These are phyloP conservation scores for Narcine bancroftii DNA, from an alignment of 2,113 vertebrate genomes.

Conservation along the genomic window DNA sequence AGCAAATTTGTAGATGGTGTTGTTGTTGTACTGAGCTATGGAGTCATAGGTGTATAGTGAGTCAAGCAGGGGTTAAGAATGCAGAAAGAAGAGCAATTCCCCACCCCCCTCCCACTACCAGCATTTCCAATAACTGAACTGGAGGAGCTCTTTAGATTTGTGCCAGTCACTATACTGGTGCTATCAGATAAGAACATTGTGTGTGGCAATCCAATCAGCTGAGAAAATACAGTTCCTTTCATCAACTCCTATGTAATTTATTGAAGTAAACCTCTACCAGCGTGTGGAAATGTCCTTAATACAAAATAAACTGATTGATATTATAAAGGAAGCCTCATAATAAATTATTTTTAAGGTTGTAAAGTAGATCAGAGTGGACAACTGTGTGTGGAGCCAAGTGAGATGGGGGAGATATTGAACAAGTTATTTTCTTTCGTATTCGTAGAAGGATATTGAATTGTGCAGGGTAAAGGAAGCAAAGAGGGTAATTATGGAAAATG, in stretches of 20 bases:
- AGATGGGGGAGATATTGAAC: too few species aligned
- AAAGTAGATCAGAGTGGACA: background rate
- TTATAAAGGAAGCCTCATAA: background rate
- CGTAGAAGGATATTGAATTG: too few species aligned
- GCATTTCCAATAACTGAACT: slow-evolving; percentile 10
- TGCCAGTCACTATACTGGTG: slow-evolving; percentile 26
- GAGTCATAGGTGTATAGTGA: too few species aligned
- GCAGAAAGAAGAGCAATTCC: too few species aligned
- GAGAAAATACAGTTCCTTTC: slow-evolving; percentile 5
- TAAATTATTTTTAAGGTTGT: background rate
- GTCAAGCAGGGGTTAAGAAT: too few species aligned
- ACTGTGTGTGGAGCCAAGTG: too few species aligned
- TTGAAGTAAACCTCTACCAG: slow-evolving; percentile 16
- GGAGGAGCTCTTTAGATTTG: background rate
- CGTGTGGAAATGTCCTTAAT: background rate
- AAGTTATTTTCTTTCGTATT: too few species aligned
- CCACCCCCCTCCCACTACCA: slow-evolving; percentile 25
- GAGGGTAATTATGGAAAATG: too few species aligned
- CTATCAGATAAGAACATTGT: slow-evolving; percentile 31
- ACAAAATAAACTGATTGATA: slow-evolving; percentile 6
- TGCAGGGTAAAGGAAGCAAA: too few species aligned
- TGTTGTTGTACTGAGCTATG: too few species aligned
- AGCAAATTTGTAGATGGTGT: too few species aligned
- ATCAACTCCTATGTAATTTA: slow-evolving; percentile 12
- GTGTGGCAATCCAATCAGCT: slow-evolving; percentile 28